These are phyloP conservation scores for Ailuropoda melanoleuca DNA, from an alignment of 2,113 vertebrate genomes.

Conservation along the genomic window DNA sequence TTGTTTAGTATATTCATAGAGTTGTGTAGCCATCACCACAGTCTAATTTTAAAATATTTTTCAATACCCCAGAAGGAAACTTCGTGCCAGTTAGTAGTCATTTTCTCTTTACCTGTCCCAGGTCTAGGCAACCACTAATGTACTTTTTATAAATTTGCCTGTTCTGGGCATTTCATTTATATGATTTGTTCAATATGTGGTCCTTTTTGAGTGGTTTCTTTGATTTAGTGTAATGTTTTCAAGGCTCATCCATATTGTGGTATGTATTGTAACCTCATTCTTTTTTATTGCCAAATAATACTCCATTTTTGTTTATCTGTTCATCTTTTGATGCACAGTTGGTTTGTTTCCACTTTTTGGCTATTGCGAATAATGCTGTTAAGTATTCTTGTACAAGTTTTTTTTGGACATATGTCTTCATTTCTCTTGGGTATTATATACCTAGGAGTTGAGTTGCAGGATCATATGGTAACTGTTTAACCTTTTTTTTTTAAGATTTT, in stretches of 20 bases:
- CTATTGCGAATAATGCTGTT: background rate
- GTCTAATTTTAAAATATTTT: constrained; percentile 29
- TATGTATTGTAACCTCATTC: background rate
- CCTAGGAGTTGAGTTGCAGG: background rate
- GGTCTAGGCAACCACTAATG: background rate
- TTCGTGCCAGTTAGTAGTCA: background rate
- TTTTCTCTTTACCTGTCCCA: background rate
- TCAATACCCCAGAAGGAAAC: background rate
- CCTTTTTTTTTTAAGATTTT: background rate
- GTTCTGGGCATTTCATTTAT: background rate
- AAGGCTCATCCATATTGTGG: background rate
- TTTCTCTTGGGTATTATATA: constrained; percentile 32
- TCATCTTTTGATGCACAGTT: background rate
- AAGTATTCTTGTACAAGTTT: background rate
- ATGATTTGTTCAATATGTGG: background rate
- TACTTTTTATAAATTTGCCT: constrained; percentile 3
- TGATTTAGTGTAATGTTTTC: constrained; percentile 1
- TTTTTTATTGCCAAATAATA: background rate
- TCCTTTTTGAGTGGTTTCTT: constrained; percentile 21
- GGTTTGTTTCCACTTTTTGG: constrained; percentile 1
- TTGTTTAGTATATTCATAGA: constrained; percentile 17
- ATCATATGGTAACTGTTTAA: constrained; percentile 47
- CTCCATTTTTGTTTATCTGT: background rate
- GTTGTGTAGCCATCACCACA: background rate
- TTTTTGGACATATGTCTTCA: background rate